phyloP scores from a whole-genome alignment of 2,888 invertebrate genomes.

The Trypoxylon attenuatum region DNA sequence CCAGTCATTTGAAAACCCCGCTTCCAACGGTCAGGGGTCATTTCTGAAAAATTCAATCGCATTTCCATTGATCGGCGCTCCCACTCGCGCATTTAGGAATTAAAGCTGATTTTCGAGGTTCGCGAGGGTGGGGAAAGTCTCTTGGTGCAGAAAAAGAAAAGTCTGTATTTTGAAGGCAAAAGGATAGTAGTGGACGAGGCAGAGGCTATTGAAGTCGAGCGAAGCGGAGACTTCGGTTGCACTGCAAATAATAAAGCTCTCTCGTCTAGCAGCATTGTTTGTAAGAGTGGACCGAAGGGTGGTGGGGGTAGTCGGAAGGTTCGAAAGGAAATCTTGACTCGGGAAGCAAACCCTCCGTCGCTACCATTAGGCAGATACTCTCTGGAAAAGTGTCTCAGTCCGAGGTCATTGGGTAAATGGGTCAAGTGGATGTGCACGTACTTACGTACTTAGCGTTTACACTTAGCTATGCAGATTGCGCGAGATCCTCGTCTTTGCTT shows the following conservation, averaged over 20 bases:
- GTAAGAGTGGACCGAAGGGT: neutral
- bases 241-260: neutral
- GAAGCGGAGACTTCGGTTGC: neutral
- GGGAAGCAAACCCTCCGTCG: constrained; percentile 18
- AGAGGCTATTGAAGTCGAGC: too few relatives aligned
- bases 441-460: too few relatives aligned
- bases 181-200: too few relatives aligned
- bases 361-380: constrained; percentile 47
- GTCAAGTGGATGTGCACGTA: constrained; percentile 55
- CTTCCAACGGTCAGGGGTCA: too few relatives aligned
- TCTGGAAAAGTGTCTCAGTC: constrained; percentile 45
- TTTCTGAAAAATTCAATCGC: too few relatives aligned
- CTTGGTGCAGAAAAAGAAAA: neutral
- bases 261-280: constrained; percentile 24
- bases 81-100: too few relatives aligned
- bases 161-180: neutral
- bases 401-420: constrained; percentile 63
- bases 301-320: neutral
- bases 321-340: constrained; percentile 22
- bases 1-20: too few relatives aligned
- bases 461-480: constrained; percentile 52
- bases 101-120: too few relatives aligned
- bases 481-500: constrained; percentile 22
- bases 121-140: too few relatives aligned
- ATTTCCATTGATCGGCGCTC: too few relatives aligned